phyloP scores from a whole-genome alignment of 2,797 vertebrate species.

The Ctenopoma multispine region DNA sequence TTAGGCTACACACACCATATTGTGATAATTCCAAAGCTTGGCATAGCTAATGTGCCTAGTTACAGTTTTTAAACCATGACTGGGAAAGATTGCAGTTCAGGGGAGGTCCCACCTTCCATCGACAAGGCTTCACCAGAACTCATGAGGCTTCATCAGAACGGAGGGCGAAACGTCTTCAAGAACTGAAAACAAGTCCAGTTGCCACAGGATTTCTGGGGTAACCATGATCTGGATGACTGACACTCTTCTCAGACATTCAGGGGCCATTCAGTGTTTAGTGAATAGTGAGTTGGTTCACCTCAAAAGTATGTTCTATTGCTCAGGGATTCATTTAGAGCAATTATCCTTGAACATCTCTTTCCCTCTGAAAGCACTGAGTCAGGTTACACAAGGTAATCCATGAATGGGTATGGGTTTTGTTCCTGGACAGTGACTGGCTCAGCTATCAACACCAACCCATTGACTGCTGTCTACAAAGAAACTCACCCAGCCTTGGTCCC shows the following conservation, averaged over 20 bases:
- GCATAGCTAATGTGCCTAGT: too few relatives aligned
- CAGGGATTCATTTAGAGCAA: conserved; percentile 17
- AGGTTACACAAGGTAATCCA: conserved; percentile 48
- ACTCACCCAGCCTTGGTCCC: conserved; percentile 62
- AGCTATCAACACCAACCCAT: conserved; percentile 70
- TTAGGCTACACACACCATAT: not conserved
- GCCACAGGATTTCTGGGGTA: too few relatives aligned
- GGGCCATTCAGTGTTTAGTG: not conserved
- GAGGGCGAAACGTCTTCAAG: too few relatives aligned
- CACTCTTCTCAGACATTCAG: too few relatives aligned
- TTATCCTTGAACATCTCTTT: not conserved
- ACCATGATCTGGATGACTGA: too few relatives aligned
- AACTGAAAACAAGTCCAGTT: too few relatives aligned
- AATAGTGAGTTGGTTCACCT: not conserved
- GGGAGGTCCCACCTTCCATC: too few relatives aligned
- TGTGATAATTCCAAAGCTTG: not conserved
- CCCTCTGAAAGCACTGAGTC: conserved; percentile 20
- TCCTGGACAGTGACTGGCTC: conserved; percentile 58
- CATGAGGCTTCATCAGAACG: too few relatives aligned
- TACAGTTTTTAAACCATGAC: not conserved
- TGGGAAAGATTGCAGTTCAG: conserved; percentile 10
- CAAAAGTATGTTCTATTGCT: not conserved
- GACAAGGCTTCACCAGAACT: too few relatives aligned
- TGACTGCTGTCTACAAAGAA: conserved; percentile 54
- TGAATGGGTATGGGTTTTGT: conserved; percentile 41